Base-by-base conservation (phyloP, 2,888 invertebrate genomes). In the Tenthredo mesomela region DNA sequence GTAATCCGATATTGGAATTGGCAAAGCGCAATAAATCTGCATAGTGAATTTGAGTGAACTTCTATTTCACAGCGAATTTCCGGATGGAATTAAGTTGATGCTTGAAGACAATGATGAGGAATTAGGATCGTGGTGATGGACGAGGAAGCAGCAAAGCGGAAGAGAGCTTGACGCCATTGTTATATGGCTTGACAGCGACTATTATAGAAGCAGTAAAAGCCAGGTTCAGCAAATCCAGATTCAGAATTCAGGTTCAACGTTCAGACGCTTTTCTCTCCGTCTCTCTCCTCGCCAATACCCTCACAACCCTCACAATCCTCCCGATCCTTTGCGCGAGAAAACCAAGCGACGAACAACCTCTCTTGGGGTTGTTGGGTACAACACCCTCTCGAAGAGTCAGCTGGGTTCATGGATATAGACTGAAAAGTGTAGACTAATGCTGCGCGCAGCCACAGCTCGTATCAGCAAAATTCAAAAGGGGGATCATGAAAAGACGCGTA, bases 231-330 rank as follows among this genome's bases (percentile, higher is more conserved):
- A 65, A 43, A 65, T 50, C 82, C 67, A 29, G 40, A 61, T 80
- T 40, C 61, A 25, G 40, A 61, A 65, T 82, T 86, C 86, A 88
- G 89, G 90, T 90, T 90, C 90, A 90, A 90, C 87, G 90, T 88
- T 88, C 90, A 89, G 89, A 88, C 89, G 84, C 84, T 84, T 61
- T 84, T 70, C 70, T n/a, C 75, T 40, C 58, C 71, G n/a, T 50
- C 77, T 80, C 43, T 37, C 33, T 78, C 77, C 47, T 71, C 84
- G 73, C 71, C 40, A 54, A 65, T 77, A 67, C 67, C 67, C 40
- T 70, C 84, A 33, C 71, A 25, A 47, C 71, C 40, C 83, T 58
- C 84, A 50, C 54, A 58, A 65, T 54, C 84, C 77, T 82, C 40
- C 65, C 70, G 85, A 50, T 77, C 84, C 86, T 85, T 84, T 77